Evolutionary conservation across 2,888 invertebrate species (phyloP).

Genomic region (Scaptomyza caliginosa): DNA sequence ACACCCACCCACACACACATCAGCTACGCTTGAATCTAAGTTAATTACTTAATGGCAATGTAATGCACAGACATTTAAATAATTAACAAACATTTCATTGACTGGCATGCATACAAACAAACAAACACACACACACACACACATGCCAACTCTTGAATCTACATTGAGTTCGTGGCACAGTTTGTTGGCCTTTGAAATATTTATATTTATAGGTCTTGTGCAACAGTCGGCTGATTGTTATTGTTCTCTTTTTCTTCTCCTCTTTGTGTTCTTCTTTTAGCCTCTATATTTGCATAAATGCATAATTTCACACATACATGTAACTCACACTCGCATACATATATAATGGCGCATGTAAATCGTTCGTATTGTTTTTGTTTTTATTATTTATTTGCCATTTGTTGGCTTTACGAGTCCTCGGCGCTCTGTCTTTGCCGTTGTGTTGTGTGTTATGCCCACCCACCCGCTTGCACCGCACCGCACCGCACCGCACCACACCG

Average conservation of each 20-base stretch:
- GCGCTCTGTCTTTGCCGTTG: neutral
- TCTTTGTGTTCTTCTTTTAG: slow-evolving; percentile 15
- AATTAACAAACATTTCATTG: slow-evolving; percentile 74
- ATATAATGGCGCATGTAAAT: slow-evolving; percentile 14
- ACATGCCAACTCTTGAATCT: slow-evolving; percentile 33
- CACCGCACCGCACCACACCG: slow-evolving; percentile 27
- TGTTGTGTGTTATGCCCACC: slow-evolving; percentile 15
- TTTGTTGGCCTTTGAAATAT: slow-evolving; percentile 52
- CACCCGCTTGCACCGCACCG: too few relatives aligned
- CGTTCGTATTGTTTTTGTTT: slow-evolving; percentile 17
- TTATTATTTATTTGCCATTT: slow-evolving; percentile 40
- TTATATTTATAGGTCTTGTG: slow-evolving; percentile 59
- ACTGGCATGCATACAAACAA: slow-evolving; percentile 53
- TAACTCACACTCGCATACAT: slow-evolving; percentile 14
- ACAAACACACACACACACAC: slow-evolving; percentile 8
- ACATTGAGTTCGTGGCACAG: slow-evolving; percentile 44
- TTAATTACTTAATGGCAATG: slow-evolving; percentile 77
- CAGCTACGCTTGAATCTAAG: slow-evolving; percentile 48
- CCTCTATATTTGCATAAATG: slow-evolving; percentile 57
- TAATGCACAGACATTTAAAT: slow-evolving; percentile 66
- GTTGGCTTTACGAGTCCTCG: slow-evolving; percentile 34
- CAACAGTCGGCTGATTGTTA: slow-evolving; percentile 27
- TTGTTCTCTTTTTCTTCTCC: slow-evolving; percentile 1
- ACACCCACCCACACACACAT: slow-evolving; percentile 12
- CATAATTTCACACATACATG: slow-evolving; percentile 42